Conservation (phyloP, 1,140 invertebrate species). For the Platorchestia sp. region DNA sequence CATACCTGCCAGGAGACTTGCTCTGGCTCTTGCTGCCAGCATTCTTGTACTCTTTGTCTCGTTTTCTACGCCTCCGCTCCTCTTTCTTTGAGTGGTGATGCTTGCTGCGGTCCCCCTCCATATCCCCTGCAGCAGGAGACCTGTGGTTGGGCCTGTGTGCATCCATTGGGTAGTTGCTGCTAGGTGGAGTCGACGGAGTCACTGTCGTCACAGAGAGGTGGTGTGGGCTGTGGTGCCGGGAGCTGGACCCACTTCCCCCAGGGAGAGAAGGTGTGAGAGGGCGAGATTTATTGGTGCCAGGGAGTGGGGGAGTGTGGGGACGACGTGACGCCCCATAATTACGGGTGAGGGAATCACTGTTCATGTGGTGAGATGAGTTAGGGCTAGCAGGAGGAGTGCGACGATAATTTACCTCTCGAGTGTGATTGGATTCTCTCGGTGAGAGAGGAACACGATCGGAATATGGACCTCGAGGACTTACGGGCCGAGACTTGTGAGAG, state of each 20-base stretch:
- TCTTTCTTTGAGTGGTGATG: slow-evolving; percentile 1
- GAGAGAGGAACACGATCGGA: background rate
- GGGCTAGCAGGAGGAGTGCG: slow-evolving; percentile 26
- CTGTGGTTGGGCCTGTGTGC: background rate
- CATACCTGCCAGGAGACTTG: slow-evolving; percentile 8
- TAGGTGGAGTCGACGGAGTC: background rate
- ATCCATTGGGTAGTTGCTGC: background rate
- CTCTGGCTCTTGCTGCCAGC: background rate
- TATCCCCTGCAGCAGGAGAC: background rate
- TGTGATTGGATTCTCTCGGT: background rate
- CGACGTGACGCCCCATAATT: slow-evolving; percentile 4
- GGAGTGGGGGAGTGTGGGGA: slow-evolving; percentile 1
- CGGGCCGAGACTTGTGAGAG: slow-evolving; percentile 14
- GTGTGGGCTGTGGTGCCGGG: slow-evolving; percentile 5
- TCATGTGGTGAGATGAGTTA: background rate
- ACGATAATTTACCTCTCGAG: slow-evolving; percentile 15
- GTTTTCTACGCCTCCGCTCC: background rate
- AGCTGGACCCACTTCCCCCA: background rate
- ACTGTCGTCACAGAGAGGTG: background rate
- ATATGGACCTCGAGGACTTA: slow-evolving; percentile 14
- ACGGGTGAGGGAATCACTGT: background rate
- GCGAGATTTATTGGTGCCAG: background rate
- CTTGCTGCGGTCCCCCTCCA: background rate
- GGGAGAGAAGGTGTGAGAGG: background rate
- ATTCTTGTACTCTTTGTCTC: background rate